Conservation (phyloP, 1,140 invertebrate species). For the Metopolophium dirhodum region DNA sequence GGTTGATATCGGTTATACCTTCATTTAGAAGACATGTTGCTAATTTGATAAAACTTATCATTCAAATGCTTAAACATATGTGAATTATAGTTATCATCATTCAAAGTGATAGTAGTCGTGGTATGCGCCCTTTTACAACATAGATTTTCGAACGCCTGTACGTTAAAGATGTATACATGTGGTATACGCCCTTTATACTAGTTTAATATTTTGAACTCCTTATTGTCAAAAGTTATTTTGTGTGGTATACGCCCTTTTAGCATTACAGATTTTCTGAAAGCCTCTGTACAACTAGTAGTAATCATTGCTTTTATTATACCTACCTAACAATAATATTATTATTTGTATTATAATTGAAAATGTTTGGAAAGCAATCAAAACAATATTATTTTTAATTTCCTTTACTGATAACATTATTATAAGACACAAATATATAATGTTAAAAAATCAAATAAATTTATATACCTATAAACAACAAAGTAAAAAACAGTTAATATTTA, state of each 20-base stretch:
- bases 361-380: constrained; percentile 27
- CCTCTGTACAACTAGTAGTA: constrained; percentile 5
- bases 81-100: too few species aligned
- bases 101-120: too few species aligned
- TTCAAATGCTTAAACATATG: too few species aligned
- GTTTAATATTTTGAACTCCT: constrained; percentile 8
- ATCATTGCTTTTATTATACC: constrained; percentile 23
- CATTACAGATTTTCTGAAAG: background rate
- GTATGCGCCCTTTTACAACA: too few species aligned
- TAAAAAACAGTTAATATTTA: too few species aligned
- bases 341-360: background rate
- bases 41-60: too few species aligned
- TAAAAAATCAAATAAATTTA: constrained; percentile 1
- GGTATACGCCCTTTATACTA: constrained; percentile 5
- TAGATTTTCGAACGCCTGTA: background rate
- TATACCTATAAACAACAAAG: background rate
- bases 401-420: background rate
- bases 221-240: background rate
- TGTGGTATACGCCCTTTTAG: constrained; percentile 1
- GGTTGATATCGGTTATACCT: too few species aligned
- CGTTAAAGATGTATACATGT: background rate
- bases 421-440: background rate
- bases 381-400: too few species aligned
- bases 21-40: too few species aligned
- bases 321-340: constrained; percentile 23